Conservation (phyloP, 1,140 invertebrate genomes). For the Drosophila lacteicornis region DNA sequence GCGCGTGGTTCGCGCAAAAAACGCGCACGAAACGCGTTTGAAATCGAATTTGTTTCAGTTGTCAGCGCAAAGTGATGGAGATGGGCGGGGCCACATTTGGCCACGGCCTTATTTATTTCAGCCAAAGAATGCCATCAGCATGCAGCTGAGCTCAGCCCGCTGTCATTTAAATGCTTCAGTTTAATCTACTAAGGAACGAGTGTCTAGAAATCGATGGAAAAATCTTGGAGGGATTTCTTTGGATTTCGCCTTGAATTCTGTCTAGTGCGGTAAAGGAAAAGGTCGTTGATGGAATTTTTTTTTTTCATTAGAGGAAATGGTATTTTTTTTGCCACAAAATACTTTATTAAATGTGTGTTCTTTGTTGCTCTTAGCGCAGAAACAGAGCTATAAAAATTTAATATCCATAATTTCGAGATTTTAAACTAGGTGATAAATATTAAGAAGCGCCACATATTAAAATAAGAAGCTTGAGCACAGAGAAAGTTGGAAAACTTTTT, state of each 20-base stretch:
- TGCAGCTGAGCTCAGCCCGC: conserved; percentile 13
- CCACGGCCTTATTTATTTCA: conserved; percentile 9
- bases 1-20: conserved; percentile 14
- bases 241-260: not conserved
- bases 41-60: conserved; percentile 33
- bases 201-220: conserved; percentile 14
- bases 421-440: no score
- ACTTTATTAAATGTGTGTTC: not conserved
- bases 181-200: conserved; percentile 2
- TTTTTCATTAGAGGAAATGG: not conserved
- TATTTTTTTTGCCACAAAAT: not conserved
- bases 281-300: not conserved
- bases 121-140: conserved; percentile 7
- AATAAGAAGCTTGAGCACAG: no score
- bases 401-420: no score
- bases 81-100: conserved; percentile 2
- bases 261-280: not conserved
- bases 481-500: no score
- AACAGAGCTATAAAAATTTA: no score
- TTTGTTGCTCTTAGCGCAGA: no score
- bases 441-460: no score
- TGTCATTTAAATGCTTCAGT: conserved; percentile 17
- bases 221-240: not conserved
- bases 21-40: conserved; percentile 29
- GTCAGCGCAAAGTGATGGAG: conserved; percentile 21